These are phyloP conservation scores for Zalophus californianus DNA, from an alignment of 2,797 vertebrate species.

Conservation along the genomic window DNA sequence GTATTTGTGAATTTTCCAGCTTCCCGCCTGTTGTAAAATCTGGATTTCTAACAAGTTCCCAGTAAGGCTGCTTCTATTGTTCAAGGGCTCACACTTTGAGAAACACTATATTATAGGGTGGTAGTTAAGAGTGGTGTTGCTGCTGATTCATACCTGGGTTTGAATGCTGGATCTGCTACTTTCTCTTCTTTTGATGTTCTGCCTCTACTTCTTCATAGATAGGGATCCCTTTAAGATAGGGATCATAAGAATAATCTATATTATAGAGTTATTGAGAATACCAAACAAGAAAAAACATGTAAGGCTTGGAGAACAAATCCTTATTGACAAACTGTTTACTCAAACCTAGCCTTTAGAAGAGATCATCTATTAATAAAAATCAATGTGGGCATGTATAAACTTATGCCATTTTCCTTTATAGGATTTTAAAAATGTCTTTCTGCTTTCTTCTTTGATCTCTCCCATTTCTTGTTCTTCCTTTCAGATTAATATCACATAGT, in stretches of 20 bases:
- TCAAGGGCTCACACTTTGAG: background rate
- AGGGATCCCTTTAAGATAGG: background rate
- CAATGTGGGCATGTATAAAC: background rate
- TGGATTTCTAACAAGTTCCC: background rate
- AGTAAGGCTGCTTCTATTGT: background rate
- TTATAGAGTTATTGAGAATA: background rate
- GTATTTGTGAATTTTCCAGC: background rate
- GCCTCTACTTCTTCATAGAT: background rate
- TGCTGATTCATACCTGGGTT: background rate
- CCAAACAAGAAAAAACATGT: background rate
- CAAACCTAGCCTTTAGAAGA: background rate
- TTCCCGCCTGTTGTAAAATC: background rate
- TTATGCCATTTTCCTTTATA: background rate
- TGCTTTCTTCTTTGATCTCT: constrained; percentile 12
- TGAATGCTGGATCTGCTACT: background rate
- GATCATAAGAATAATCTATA: background rate
- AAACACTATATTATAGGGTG: background rate
- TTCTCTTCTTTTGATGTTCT: background rate
- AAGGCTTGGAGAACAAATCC: background rate
- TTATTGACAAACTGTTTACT: constrained; percentile 6
- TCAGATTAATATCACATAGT: background rate
- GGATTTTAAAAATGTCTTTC: background rate
- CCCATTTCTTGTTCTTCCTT: background rate
- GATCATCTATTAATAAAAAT: constrained; percentile 28
- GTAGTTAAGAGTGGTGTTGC: background rate